These are phyloP conservation scores for Eulemur macaco DNA, from an alignment of 2,113 vertebrate species.

Conservation along the genomic window DNA sequence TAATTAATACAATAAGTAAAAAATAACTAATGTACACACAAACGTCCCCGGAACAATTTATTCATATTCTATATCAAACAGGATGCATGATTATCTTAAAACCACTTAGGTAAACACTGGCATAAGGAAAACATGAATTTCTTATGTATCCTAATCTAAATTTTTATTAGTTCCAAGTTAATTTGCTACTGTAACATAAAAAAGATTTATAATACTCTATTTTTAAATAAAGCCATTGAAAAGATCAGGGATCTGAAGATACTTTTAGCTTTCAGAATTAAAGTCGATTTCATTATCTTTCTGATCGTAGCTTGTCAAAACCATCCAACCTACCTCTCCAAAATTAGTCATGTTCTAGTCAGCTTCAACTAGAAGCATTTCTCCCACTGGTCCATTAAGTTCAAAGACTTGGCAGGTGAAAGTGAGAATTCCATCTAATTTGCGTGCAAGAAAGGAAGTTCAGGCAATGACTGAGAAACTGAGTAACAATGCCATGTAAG, in stretches of 20 bases:
- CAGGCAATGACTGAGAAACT: not conserved
- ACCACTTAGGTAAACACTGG: not conserved
- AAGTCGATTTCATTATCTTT: not conserved
- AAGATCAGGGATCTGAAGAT: not conserved
- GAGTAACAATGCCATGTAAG: not conserved
- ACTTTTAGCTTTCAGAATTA: constrained; percentile 45
- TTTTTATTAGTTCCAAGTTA: constrained; percentile 27
- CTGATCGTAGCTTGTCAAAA: not conserved
- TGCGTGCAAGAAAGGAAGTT: not conserved
- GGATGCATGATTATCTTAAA: not conserved
- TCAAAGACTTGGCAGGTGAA: not conserved
- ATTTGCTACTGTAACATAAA: not conserved
- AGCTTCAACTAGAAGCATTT: not conserved
- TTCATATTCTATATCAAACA: not conserved
- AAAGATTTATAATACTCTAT: not conserved
- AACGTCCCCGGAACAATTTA: constrained; percentile 27
- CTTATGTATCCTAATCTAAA: not conserved
- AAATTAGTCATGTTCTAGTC: not conserved
- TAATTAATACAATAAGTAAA: constrained; percentile 35
- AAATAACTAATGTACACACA: not conserved
- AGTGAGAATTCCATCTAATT: not conserved
- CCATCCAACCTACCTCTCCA: not conserved
- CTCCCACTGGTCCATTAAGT: not conserved
- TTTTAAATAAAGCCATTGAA: not conserved
- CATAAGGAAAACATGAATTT: constrained; percentile 35